A percentile compares a stretch with the other conserved stretches of the same genome.
These are phyloP conservation scores for Anthopleura xanthogrammica DNA, from an alignment of 92 coral and sea anemone genomes.

Conservation along the genomic window DNA sequence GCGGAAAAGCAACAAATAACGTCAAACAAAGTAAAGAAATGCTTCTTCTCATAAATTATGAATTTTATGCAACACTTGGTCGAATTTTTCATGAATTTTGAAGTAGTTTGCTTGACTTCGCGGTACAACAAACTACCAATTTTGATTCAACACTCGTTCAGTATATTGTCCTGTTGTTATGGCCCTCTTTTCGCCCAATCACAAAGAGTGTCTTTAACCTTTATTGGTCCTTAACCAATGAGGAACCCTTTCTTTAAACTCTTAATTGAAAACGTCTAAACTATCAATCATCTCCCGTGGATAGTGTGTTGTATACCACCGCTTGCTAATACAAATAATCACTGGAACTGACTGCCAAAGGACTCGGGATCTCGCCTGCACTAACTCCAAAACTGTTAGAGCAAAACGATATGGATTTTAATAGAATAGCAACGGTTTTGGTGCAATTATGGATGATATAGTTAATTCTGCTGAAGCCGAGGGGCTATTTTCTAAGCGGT, in stretches of 20 bases:
- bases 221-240: conserved; percentile 22
- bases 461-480: conserved; percentile 56
- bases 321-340: conserved; percentile 7
- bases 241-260: background rate
- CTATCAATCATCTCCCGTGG: conserved; percentile 30
- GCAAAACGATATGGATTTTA: conserved; percentile 11
- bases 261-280: conserved; percentile 24
- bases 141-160: background rate
- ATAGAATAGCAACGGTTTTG: conserved; percentile 29
- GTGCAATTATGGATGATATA: conserved; percentile 69
- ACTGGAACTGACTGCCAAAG: background rate
- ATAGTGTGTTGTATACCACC: background rate
- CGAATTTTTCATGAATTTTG: background rate
- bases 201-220: conserved; percentile 16
- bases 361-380: background rate
- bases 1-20: background rate
- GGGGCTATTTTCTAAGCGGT: conserved; percentile 90
- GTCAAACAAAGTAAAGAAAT: background rate
- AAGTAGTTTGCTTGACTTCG: background rate
- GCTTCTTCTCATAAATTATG: background rate
- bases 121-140: background rate
- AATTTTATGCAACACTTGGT: background rate
- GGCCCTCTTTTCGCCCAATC: conserved; percentile 14
- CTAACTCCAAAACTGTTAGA: background rate
- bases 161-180: background rate